Percentiles rank a stretch among this genome's conserved stretches.
Conservation (phyloP, 2,888 invertebrate genomes). For the Tanytarsus gracilentus region DNA sequence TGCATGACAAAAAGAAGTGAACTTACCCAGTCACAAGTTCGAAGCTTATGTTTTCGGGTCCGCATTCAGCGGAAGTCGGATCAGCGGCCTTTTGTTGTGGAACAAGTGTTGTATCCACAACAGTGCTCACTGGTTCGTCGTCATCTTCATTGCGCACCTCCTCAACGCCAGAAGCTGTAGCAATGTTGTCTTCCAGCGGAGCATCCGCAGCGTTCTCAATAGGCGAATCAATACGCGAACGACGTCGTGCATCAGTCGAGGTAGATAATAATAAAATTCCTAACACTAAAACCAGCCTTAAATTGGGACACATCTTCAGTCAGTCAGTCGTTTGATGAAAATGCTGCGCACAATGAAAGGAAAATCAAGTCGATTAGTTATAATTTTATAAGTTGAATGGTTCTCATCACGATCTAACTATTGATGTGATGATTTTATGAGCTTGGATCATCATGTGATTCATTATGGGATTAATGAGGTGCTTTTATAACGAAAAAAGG, state of each 20-base stretch:
- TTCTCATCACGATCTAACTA: too few relatives aligned
- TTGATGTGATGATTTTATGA: too few relatives aligned
- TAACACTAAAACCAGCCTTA: slow-evolving; percentile 2
- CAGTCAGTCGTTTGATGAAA: background rate
- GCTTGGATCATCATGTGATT: too few relatives aligned
- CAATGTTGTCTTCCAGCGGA: slow-evolving; percentile 34
- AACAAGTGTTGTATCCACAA: slow-evolving; percentile 7
- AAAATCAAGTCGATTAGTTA: too few relatives aligned
- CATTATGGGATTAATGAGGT: too few relatives aligned
- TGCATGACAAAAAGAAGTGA: background rate
- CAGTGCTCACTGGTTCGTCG: too few relatives aligned
- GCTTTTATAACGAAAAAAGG: too few relatives aligned
- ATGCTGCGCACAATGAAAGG: too few relatives aligned
- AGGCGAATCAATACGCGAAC: slow-evolving; percentile 38
- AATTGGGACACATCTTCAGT: slow-evolving; percentile 1
- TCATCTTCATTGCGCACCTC: background rate
- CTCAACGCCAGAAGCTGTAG: slow-evolving; percentile 33
- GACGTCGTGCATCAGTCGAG: slow-evolving; percentile 31
- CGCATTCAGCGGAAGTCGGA: slow-evolving; percentile 58
- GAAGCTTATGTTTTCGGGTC: slow-evolving; percentile 81
- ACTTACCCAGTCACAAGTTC: slow-evolving; percentile 78
- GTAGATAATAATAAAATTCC: background rate
- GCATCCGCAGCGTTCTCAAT: slow-evolving; percentile 35
- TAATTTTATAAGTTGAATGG: too few relatives aligned
- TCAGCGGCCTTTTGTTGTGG: background rate